phyloP scores from a whole-genome alignment of 92 coral and sea anemone genomes.

The Actinostola sp. region DNA sequence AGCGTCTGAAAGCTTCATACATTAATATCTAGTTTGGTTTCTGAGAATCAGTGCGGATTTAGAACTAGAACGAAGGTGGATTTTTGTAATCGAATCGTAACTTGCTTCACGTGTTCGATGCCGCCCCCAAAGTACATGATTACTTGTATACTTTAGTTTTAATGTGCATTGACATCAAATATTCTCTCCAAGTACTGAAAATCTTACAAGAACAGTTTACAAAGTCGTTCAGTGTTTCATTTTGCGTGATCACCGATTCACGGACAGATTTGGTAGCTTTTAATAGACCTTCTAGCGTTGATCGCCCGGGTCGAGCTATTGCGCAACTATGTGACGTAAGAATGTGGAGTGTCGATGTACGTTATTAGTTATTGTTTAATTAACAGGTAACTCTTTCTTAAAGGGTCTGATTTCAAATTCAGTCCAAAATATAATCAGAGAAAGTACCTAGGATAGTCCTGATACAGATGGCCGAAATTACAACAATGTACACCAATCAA shows the following conservation, averaged over 20 bases:
- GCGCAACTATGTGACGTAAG: neutral
- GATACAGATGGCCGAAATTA: too few species aligned
- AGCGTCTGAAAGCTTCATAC: neutral
- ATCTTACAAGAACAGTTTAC: too few species aligned
- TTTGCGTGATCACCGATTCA: too few species aligned
- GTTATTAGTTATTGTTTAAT: neutral
- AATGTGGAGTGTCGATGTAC: neutral
- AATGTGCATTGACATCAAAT: too few species aligned
- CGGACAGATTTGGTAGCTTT: too few species aligned
- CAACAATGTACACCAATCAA: too few species aligned
- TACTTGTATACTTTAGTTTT: neutral
- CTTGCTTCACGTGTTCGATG: slow-evolving; percentile 16
- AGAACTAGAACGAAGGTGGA: too few species aligned
- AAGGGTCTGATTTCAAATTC: too few species aligned
- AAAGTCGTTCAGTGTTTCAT: too few species aligned
- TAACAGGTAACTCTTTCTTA: neutral
- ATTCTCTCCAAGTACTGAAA: neutral
- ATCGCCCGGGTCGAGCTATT: neutral
- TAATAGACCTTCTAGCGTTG: too few species aligned
- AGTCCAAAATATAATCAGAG: too few species aligned
- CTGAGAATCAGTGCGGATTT: neutral
- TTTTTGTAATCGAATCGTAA: neutral
- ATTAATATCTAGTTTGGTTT: neutral
- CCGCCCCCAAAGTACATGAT: slow-evolving; percentile 3
- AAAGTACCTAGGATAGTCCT: too few species aligned